Conservation (phyloP, 1,140 invertebrate genomes). For the Hylaeus volcanicus region DNA sequence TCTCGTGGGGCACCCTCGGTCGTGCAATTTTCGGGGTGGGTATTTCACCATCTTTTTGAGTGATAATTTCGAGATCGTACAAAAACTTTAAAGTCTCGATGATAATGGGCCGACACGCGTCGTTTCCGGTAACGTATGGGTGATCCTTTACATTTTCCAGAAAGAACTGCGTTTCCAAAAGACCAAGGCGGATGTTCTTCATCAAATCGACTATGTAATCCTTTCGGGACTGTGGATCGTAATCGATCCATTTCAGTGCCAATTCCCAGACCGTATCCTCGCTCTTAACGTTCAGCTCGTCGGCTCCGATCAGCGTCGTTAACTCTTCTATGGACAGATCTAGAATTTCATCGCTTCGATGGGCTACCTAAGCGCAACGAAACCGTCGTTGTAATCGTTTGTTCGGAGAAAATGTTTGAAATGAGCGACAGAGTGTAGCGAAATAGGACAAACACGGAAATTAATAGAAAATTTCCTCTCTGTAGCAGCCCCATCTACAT, state of each 20-base stretch:
- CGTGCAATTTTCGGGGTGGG: conserved; percentile 84
- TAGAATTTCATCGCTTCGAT: conserved; percentile 87
- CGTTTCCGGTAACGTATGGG: conserved; percentile 84
- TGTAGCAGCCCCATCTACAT: too few relatives aligned
- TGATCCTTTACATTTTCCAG: conserved; percentile 86
- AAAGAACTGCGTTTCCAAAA: conserved; percentile 91
- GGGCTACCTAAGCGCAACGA: conserved; percentile 74
- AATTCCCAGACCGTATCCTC: conserved; percentile 86
- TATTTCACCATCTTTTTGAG: conserved; percentile 82
- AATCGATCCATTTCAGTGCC: conserved; percentile 84
- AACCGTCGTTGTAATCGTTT: not conserved
- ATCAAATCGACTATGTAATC: conserved; percentile 87
- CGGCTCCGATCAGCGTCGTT: conserved; percentile 86
- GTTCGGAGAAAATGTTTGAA: too few relatives aligned
- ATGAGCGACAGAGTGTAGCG: too few relatives aligned
- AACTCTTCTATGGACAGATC: conserved; percentile 86
- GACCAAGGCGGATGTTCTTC: conserved; percentile 89
- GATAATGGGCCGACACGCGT: conserved; percentile 85
- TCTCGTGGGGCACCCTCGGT: conserved; percentile 86
- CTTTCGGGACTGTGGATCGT: conserved; percentile 84
- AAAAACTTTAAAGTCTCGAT: conserved; percentile 88
- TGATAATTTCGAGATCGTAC: conserved; percentile 88
- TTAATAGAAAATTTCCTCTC: too few relatives aligned
- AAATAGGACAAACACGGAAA: too few relatives aligned
- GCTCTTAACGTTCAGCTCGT: conserved; percentile 83